Base-by-base conservation (phyloP, 2,888 invertebrate species). In the Leucophenga maculata region DNA sequence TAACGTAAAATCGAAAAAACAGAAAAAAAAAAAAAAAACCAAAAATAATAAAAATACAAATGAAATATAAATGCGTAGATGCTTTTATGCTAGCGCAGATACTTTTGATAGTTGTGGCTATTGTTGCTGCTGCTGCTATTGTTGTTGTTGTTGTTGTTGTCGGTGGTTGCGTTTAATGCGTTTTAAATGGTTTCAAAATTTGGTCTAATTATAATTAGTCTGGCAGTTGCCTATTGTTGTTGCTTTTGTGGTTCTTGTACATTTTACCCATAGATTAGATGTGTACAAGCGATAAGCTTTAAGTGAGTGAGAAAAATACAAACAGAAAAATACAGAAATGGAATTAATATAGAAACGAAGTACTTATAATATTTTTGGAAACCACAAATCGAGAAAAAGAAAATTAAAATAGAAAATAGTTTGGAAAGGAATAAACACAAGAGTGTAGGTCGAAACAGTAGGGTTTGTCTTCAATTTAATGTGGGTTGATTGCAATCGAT, bases 121-220 rank as follows among this genome's bases (percentile, higher is more conserved):
- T 54, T 54, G 13, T 46, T 46, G 14, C 18, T 18, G 54, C 9
- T 54, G 18, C 18, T 11, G 16, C n/a, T n/a, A n/a, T n/a, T 32
- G 60, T 60, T 39, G 39, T 39, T 16, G 16, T 14, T 9, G 9
- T 22, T 4, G 14, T 26, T 9, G 22, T 18, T 18, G 9, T n/a
- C 18, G 65, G 66, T 59, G 54, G 59, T 16, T 39, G 77, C 79
- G 75, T 82, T 84, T 83, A 83, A 84, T 83, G 81, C 78, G 83
- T 81, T 83, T 83, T 82, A 84, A 84, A 83, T 84, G 83, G 81
- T 83, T 82, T 75, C 76, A 79, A 82, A 82, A 83, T 82, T 82
- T 83, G 82, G 79, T 82, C 77, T 82, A 83, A 82, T 82, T 83
- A 83, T 83, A 79, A 83, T 82, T 79, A 82, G 70, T 76, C 77